phyloP scores from a whole-genome alignment of 2,797 vertebrate species.

The Gadopsis marmoratus region DNA sequence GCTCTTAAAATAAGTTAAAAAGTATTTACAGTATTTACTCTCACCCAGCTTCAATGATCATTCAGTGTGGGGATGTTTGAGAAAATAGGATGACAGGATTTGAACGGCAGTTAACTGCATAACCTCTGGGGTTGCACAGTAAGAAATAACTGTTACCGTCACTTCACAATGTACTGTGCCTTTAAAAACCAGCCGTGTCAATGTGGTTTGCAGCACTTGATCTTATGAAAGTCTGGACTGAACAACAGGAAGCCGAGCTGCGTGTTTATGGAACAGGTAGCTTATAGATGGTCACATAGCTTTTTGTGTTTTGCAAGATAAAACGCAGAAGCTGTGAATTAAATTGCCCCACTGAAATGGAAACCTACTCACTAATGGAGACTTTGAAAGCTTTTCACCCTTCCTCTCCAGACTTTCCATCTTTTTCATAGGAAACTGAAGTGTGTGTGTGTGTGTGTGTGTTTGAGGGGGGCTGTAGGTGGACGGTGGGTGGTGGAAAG shows the following conservation, averaged over 20 bases:
- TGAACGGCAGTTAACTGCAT: neutral
- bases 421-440: slow-evolving; percentile 29
- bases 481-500: slow-evolving; percentile 50
- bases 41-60: neutral
- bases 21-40: neutral
- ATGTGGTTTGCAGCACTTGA: slow-evolving; percentile 25
- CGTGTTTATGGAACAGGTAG: slow-evolving; percentile 64
- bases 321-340: slow-evolving; percentile 56
- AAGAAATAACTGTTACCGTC: neutral
- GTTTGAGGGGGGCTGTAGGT: slow-evolving; percentile 1
- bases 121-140: neutral
- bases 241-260: slow-evolving; percentile 64
- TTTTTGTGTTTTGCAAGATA: slow-evolving; percentile 41
- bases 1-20: neutral
- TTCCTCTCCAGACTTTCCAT: slow-evolving; percentile 64
- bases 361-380: slow-evolving; percentile 63
- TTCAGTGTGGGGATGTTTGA: neutral
- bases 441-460: neutral
- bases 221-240: slow-evolving; percentile 36
- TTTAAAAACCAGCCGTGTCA: slow-evolving; percentile 7
- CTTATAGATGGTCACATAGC: slow-evolving; percentile 2
- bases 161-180: slow-evolving; percentile 18
- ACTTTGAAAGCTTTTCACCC: slow-evolving; percentile 55
- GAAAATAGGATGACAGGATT: neutral
- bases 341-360: slow-evolving; percentile 54